Conservation (phyloP, 2,888 invertebrate species). For the Hedya salicella region DNA sequence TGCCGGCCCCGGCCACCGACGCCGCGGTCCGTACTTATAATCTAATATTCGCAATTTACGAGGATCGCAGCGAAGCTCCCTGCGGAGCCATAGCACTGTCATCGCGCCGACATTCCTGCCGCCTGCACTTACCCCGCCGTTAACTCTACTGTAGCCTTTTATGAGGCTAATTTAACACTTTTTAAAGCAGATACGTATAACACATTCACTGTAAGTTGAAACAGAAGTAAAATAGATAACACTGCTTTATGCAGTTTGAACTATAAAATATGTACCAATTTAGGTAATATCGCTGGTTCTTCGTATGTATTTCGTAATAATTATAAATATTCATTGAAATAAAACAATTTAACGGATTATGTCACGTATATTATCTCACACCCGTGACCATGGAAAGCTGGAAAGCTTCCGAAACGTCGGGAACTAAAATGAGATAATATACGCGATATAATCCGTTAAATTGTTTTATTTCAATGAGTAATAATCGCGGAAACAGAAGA, state of each 20-base stretch:
- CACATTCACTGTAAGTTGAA: background rate
- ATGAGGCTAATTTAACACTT: constrained; percentile 56
- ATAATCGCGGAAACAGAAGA: no score
- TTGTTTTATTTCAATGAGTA: no score
- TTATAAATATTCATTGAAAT: no score
- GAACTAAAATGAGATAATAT: no score
- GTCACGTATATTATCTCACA: no score
- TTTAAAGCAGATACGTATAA: constrained; percentile 48
- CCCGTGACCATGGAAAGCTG: no score
- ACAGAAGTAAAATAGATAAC: background rate
- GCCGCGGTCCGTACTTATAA: constrained; percentile 82
- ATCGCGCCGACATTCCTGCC: constrained; percentile 76
- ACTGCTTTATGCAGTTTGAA: background rate
- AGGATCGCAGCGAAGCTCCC: constrained; percentile 77
- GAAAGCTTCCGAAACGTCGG: no score
- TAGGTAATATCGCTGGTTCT: no score
- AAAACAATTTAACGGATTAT: no score
- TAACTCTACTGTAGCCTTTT: constrained; percentile 68
- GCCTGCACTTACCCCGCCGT: constrained; percentile 72
- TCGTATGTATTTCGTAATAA: no score
- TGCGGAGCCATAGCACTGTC: constrained; percentile 79
- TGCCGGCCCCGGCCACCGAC: constrained; percentile 43
- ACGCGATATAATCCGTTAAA: no score
- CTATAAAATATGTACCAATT: no score
- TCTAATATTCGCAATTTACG: constrained; percentile 85